phyloP scores from a whole-genome alignment of 2,888 invertebrate genomes.

The Lordiphosa andalusiaca region DNA sequence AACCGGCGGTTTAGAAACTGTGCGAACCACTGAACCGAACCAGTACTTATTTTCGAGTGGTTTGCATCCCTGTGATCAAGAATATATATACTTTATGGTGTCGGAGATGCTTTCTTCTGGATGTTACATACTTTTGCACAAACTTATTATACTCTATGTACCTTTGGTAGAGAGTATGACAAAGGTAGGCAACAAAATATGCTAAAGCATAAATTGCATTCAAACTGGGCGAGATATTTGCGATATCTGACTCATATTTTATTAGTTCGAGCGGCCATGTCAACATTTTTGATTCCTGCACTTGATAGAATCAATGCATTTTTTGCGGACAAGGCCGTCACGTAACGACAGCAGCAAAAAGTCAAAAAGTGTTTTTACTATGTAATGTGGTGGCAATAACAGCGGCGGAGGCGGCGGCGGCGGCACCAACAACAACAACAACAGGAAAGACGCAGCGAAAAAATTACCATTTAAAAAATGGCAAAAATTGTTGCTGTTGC shows the following conservation, averaged over 20 bases:
- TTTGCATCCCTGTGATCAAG: too few species aligned
- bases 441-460: slow-evolving; percentile 23
- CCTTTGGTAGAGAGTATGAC: too few species aligned
- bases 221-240: slow-evolving; percentile 31
- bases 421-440: too few species aligned
- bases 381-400: slow-evolving; percentile 48
- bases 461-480: slow-evolving; percentile 60
- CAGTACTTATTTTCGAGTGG: too few species aligned
- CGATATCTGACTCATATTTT: slow-evolving; percentile 30
- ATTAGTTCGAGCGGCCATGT: slow-evolving; percentile 46
- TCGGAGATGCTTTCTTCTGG: too few species aligned
- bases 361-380: slow-evolving; percentile 40
- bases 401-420: slow-evolving; percentile 33
- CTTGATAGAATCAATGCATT: slow-evolving; percentile 62
- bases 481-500: slow-evolving; percentile 70
- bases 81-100: too few species aligned
- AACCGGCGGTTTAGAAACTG: too few species aligned
- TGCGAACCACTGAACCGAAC: too few species aligned
- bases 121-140: too few species aligned
- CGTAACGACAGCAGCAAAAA: slow-evolving; percentile 12
- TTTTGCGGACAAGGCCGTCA: slow-evolving; percentile 41
- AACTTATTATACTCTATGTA: too few species aligned
- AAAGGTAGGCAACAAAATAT: slow-evolving; percentile 18
- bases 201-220: slow-evolving; percentile 36
- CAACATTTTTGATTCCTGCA: slow-evolving; percentile 65